Evolutionary conservation across 2,113 vertebrate species (phyloP).

Genomic region (Peromyscus californicus): DNA sequence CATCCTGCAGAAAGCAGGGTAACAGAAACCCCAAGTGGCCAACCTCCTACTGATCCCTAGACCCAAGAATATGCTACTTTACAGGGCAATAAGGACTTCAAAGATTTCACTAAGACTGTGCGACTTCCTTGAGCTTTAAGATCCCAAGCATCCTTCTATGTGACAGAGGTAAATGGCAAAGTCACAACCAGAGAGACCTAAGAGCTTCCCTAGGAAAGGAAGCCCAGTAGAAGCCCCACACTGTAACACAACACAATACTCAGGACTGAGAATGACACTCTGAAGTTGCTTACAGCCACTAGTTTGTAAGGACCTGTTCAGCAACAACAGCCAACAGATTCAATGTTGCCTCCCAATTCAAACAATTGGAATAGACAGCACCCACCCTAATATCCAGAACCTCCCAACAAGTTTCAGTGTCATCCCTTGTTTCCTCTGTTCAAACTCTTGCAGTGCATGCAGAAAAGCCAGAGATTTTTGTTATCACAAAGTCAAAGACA

Average conservation of each 20-base stretch:
- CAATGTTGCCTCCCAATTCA: background rate
- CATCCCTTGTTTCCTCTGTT: background rate
- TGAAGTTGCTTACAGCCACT: accelerated
- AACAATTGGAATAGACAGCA: background rate
- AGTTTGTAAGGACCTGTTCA: background rate
- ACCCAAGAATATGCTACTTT: background rate
- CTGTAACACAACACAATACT: background rate
- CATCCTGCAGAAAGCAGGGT: background rate
- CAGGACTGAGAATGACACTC: accelerated
- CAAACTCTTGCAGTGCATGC: background rate
- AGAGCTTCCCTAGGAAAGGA: background rate
- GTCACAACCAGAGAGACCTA: background rate
- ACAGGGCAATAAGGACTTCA: accelerated
- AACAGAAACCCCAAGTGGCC: background rate
- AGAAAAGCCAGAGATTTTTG: background rate
- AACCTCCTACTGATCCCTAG: background rate
- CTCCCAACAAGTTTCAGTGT: background rate
- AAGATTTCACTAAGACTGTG: background rate
- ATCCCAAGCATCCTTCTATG: background rate
- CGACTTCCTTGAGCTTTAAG: no score
- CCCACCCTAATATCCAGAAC: no score
- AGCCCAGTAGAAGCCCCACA: background rate
- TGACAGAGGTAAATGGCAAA: background rate
- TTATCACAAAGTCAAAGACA: background rate
- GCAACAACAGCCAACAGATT: background rate